Evolutionary conservation across 2,888 invertebrate genomes (phyloP).

Genomic region (Dendrolimus houi): DNA sequence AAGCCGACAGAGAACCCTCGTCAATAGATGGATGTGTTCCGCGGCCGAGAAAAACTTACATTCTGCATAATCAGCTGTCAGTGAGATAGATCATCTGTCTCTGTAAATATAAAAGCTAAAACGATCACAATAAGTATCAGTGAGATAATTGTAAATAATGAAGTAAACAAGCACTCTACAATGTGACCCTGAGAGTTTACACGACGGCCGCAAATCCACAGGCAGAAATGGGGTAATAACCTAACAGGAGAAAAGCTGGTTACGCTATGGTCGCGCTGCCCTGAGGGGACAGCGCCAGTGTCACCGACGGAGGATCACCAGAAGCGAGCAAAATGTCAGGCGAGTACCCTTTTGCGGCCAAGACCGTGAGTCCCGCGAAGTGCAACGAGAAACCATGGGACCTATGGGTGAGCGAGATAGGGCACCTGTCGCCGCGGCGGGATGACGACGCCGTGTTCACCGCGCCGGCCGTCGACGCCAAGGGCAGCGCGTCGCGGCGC

Average conservation of each 20-base stretch:
- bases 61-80: constrained; percentile 78
- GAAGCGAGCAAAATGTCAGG: constrained; percentile 60
- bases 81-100: constrained; percentile 76
- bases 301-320: constrained; percentile 35
- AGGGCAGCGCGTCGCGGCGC: constrained; percentile 41
- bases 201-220: constrained; percentile 37
- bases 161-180: constrained; percentile 48
- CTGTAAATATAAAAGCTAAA: constrained; percentile 74
- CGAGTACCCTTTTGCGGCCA: constrained; percentile 54
- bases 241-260: constrained; percentile 60
- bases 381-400: constrained; percentile 73
- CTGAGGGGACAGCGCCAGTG: constrained; percentile 42
- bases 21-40: constrained; percentile 66
- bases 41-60: constrained; percentile 72
- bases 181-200: constrained; percentile 52
- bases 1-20: constrained; percentile 46
- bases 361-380: constrained; percentile 64
- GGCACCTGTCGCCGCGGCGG: constrained; percentile 60
- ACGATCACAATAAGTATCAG: constrained; percentile 65
- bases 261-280: constrained; percentile 61
- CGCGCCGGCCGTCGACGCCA: constrained; percentile 45
- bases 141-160: constrained; percentile 49
- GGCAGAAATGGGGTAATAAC: constrained; percentile 74
- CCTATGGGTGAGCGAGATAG: constrained; percentile 68
- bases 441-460: constrained; percentile 50